Base-by-base conservation (phyloP, 2,888 invertebrate species). In the Odontothrips loti region DNA sequence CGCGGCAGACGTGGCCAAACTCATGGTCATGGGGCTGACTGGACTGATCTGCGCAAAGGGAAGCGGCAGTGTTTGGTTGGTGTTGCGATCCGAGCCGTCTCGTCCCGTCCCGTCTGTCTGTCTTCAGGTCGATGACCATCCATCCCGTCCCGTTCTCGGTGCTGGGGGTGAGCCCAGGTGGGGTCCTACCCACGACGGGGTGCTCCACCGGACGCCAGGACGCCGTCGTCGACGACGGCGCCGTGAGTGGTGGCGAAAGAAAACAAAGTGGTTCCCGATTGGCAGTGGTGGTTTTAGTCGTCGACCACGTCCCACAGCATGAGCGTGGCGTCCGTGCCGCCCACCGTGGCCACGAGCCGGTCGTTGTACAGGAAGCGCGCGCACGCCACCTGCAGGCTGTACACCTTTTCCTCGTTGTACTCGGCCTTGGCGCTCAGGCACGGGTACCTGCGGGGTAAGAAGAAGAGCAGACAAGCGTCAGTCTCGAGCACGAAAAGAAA, bases 261-360 rank as follows among this genome's bases (percentile, higher is more conserved):
- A 58, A 20, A 58, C 20, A 58, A 15, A 58, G 15, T 6, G 15
- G 58, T 15, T 43, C 34, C 34, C 34, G 34, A 2, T 43, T 75
- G 68, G 68, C 68, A 75, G 68, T 75, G 68, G n/a, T 4, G 29
- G 12, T 17, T 80, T 84, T 93, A 94, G 89, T 94, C 94, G 85
- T 94, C 94, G 85, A 94, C 93, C 83, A 96, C 89, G 88, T 95
- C 95, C 96, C 96, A 97, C 83, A 96, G 91, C 94, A 97, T 95
- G 68, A 97, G 90, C 11, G 95, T 93, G 47, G 96, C 96, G 86
- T 96, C 96, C 83, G 93, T 91, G 51, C 96, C 96, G 4, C 97
- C 96, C 15, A 95, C 93, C 27, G 94, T 94, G 81, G 96, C 93
- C 82, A 96, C 89, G 85, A 94, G 94, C 81, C 94, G 92, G 87